Evolutionary conservation across 2,113 vertebrate species (phyloP).

Genomic region (Archocentrus centrarchus): DNA sequence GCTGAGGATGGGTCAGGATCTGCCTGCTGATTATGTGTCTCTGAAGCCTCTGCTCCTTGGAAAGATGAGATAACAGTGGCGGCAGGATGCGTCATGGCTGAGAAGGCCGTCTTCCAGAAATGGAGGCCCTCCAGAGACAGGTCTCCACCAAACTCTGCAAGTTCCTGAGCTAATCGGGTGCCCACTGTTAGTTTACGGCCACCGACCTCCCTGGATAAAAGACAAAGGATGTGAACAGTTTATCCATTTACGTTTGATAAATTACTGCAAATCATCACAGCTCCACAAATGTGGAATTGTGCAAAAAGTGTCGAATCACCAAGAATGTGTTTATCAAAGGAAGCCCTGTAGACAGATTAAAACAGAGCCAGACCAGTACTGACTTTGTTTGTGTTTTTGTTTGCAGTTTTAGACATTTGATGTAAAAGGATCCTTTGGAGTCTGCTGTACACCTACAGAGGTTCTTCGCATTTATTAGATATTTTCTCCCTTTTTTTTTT

Average conservation of each 20-base stretch:
- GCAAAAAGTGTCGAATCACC: too few species aligned
- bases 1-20: constrained; percentile 73
- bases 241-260: not conserved
- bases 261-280: not conserved
- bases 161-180: constrained; percentile 89
- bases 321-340: not conserved
- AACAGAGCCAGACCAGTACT: not conserved
- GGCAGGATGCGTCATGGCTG: constrained; percentile 90
- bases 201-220: constrained; percentile 89
- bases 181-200: constrained; percentile 89
- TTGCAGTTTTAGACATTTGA: not conserved
- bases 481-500: not conserved
- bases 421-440: not conserved
- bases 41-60: constrained; percentile 61
- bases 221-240: not conserved
- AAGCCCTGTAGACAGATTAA: not conserved
- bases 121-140: constrained; percentile 92
- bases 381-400: too few species aligned
- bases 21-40: constrained; percentile 59
- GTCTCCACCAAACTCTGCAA: constrained; percentile 92
- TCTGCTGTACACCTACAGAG: not conserved
- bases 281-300: not conserved
- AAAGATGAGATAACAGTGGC: constrained; percentile 79
- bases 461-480: not conserved
- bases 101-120: constrained; percentile 97